A percentile compares a stretch with the other conserved stretches of the same genome.
Evolutionary conservation across 2,797 vertebrate species (phyloP).

Genomic region (Argyrosomus regius): DNA sequence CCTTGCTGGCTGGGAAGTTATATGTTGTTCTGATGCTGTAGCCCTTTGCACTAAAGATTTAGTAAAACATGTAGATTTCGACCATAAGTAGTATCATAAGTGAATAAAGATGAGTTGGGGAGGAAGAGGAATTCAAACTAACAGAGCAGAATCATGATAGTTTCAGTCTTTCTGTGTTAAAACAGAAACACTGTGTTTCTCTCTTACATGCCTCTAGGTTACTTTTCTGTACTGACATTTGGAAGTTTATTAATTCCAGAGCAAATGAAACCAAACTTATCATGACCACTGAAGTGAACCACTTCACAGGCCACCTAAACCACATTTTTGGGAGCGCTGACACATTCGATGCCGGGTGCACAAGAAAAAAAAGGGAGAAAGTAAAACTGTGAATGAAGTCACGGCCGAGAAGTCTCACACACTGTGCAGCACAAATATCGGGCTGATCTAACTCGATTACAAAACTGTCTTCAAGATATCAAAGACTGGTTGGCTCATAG

Average conservation of each 20-base stretch:
- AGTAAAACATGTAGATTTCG: neutral
- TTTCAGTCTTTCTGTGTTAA: neutral
- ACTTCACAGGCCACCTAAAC: neutral
- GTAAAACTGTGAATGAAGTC: no score
- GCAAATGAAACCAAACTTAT: neutral
- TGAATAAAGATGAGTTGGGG: neutral
- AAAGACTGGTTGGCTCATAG: neutral
- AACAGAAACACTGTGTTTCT: neutral
- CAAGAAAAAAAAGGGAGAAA: no score
- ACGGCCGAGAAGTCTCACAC: no score
- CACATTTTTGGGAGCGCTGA: conserved; percentile 1
- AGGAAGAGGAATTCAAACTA: neutral
- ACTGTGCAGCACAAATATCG: no score
- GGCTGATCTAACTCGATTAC: no score
- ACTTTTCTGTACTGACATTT: neutral
- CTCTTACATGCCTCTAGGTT: neutral
- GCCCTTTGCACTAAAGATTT: neutral
- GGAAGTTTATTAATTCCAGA: neutral
- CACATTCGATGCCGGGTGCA: neutral
- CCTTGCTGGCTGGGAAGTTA: neutral
- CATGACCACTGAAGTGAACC: neutral
- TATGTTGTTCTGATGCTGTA: conserved; percentile 18
- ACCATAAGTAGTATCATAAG: neutral
- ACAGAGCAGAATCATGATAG: neutral
- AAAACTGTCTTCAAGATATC: no score